Percentiles rank a stretch among this genome's conserved stretches.
These are phyloP conservation scores for Eulemur mongoz DNA, from an alignment of 2,797 vertebrate species.

Conservation along the genomic window DNA sequence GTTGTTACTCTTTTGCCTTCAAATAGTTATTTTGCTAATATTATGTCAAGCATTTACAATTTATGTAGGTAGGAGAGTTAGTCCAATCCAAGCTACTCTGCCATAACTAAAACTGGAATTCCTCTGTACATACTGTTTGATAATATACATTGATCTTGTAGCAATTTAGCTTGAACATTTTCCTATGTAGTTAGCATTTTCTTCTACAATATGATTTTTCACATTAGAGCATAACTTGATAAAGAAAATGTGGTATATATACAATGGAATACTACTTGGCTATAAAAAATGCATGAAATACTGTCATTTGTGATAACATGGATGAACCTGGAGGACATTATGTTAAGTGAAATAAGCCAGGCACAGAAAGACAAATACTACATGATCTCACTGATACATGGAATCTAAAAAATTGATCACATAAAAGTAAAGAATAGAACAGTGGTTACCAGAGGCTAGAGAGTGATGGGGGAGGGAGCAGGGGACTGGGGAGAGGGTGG, in stretches of 20 bases:
- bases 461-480: not conserved
- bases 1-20: not conserved
- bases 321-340: not conserved
- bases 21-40: constrained; percentile 1
- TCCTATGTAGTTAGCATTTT: constrained; percentile 7
- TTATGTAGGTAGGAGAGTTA: not conserved
- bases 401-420: not conserved
- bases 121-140: not conserved
- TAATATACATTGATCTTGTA: not conserved
- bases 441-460: not conserved
- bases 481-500: not conserved
- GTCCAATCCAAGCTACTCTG: not conserved
- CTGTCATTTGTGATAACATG: not conserved
- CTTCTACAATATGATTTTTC: constrained; percentile 1
- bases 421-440: not conserved
- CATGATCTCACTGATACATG: not conserved
- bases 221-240: not conserved
- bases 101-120: constrained; percentile 31
- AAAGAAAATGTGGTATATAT: not conserved
- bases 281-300: not conserved
- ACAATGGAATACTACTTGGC: not conserved
- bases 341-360: not conserved
- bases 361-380: not conserved
- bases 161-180: not conserved
- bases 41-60: not conserved